phyloP scores from a whole-genome alignment of 2,113 vertebrate species.

The Chunga burmeisteri region DNA sequence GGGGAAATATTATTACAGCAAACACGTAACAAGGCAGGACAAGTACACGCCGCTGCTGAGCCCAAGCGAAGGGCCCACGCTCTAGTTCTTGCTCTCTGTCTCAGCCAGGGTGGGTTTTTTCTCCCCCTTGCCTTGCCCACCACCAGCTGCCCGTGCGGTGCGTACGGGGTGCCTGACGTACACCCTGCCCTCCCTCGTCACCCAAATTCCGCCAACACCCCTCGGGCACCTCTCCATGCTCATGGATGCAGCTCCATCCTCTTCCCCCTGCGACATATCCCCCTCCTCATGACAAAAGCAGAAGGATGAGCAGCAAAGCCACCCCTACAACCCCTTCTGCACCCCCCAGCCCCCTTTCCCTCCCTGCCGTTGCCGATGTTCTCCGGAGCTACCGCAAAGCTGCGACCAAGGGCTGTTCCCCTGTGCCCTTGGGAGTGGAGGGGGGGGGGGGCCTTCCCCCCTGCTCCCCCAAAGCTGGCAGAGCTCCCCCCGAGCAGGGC shows the following conservation, averaged over 20 bases:
- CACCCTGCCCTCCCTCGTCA: not conserved
- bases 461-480: not conserved
- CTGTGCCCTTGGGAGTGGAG: not conserved
- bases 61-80: not conserved
- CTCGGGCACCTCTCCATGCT: not conserved
- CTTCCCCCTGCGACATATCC: accelerated
- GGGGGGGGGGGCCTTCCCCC: not conserved
- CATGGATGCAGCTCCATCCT: not conserved
- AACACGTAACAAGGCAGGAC: conserved; percentile 59
- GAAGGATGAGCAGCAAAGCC: not conserved
- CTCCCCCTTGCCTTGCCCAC: not conserved
- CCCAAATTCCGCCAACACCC: not conserved
- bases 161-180: accelerated
- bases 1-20: conserved; percentile 72
- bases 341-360: not conserved
- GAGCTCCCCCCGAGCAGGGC: not conserved
- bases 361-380: not conserved
- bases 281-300: accelerated
- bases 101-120: not conserved
- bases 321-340: not conserved
- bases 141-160: accelerated
- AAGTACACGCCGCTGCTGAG: not conserved
- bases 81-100: not conserved
- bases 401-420: not conserved
- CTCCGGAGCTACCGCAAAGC: not conserved